Conservation (phyloP, 2,888 invertebrate species). For the Pandemis corylana region DNA sequence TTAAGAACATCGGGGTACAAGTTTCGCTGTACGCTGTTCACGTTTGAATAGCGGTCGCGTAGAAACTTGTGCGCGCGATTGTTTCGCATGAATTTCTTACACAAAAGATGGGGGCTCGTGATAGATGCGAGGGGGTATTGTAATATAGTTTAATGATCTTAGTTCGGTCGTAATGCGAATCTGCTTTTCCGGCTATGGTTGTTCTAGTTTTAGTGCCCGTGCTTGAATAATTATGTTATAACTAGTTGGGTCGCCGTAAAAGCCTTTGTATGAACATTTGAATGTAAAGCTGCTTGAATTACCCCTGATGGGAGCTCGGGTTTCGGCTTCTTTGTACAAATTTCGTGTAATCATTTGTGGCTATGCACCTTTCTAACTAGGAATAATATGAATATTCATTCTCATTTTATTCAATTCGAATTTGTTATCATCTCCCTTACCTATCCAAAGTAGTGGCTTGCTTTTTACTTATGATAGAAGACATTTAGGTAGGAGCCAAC, state of each 20-base stretch:
- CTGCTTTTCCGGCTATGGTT: conserved; percentile 74
- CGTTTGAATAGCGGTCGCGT: conserved; percentile 79
- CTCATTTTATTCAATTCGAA: too few species aligned
- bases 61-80: conserved; percentile 78
- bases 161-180: conserved; percentile 83
- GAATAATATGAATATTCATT: too few species aligned
- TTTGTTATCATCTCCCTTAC: too few species aligned
- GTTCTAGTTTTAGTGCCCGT: conserved; percentile 62
- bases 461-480: too few species aligned
- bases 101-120: conserved; percentile 81
- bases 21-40: conserved; percentile 78
- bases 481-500: too few species aligned
- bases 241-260: conserved; percentile 35
- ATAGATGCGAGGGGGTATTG: conserved; percentile 78
- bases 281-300: conserved; percentile 21
- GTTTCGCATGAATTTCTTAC: conserved; percentile 80
- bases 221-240: conserved; percentile 42
- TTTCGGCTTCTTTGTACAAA: conserved; percentile 1
- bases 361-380: too few species aligned
- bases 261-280: conserved; percentile 32
- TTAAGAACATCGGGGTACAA: conserved; percentile 81
- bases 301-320: not conserved
- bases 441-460: too few species aligned
- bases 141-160: conserved; percentile 84
- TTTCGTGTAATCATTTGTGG: too few species aligned